Base-by-base conservation (phyloP, 2,113 vertebrate species). In the Tachuris rubrigastra region DNA sequence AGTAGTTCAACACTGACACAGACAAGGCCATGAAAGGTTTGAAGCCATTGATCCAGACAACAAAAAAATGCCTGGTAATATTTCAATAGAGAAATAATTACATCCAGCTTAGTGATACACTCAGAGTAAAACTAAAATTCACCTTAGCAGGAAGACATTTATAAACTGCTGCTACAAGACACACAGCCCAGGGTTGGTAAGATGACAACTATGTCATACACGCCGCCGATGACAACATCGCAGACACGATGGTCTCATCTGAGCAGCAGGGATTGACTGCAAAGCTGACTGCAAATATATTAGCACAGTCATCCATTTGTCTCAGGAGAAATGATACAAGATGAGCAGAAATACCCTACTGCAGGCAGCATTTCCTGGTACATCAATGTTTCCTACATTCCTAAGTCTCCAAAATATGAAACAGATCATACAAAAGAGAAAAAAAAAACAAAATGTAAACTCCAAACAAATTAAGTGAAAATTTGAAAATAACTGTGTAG, bases 391-490 rank as follows among this genome's bases (percentile, higher is more conserved):
- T 96, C 96, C 95, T 81, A 90, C 82, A 90, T 93, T 96, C 90
- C 56, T 72, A 49, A 94, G 60, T 49, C 88, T 86, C 90, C 56
- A 93, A 96, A 97, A 96, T 88, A 91, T 25, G 86, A 96, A 96
- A 94, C 95, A 96, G 92, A 96, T 84, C 90, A 92, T 68, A 84
- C 15, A 0, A 63, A 79, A 80, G 73, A 90, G 93, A 91, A 94
- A 92, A 91, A 94, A 92, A 95, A 93, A 49, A 7, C 59, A 96
- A 84, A 93, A 60, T 60, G 79, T 37, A 93, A 96, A 95, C 72
- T 86, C 93, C 88, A 95, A 97, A 95, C 82, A 94, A 96, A 95
- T 95, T 65, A 95, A 87, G 92, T 92, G 93, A 96, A 89, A 97
- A 96, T 92, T 90, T 90, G 85, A 97, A 96, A 96, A 90, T 93